Base-by-base conservation (phyloP, 2,113 vertebrate species). In the Labrus mixtus region DNA sequence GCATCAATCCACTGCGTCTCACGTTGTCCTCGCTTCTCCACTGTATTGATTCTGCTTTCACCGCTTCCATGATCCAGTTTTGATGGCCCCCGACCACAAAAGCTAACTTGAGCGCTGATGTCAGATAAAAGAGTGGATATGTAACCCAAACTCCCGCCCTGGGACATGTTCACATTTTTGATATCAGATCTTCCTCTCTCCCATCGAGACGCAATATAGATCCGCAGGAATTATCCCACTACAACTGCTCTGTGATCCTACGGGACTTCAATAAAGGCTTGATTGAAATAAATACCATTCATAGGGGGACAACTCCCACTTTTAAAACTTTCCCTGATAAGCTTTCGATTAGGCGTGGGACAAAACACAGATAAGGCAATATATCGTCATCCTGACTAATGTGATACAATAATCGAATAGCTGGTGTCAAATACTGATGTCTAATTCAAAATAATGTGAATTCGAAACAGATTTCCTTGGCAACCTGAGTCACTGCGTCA, bases 151-250 rank as follows among this genome's bases (percentile, higher is more conserved):
- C 91, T 79, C 73, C 78, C 69, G 36, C 78, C 78, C 10, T 29
- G 92, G 89, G 89, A 91, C 83, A 67, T 86, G 87, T 92, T 87
- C 84, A 84, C 85, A 80, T 85, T 89, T 86, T 78, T 61, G 88
- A 69, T 83, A 90, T 88, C 66, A 76, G 86, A 87, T 85, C 82
- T 75, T 69, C 61, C 67, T 75, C 54, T 41, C 56, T 81, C 76
- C 71, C 60, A 73, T 23, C 56, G 79, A 87, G 91, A 76, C 87
- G 81, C 73, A 66, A 85, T 87, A 93, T 92, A 89, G 90, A 92
- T 87, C 80, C 83, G 73, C 63, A 46, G 69, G 87, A 87, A 59
- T 88, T 80, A 41, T 74, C 82, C 72, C 17, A 59, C 79, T 82
- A 87, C 81, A 73, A 82, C 82, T 62, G 41, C 73, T 53, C 76